A percentile compares a stretch with the other conserved stretches of the same genome.
Conservation (phyloP, 2,113 vertebrate genomes). For the Zosterops hypoxanthus region DNA sequence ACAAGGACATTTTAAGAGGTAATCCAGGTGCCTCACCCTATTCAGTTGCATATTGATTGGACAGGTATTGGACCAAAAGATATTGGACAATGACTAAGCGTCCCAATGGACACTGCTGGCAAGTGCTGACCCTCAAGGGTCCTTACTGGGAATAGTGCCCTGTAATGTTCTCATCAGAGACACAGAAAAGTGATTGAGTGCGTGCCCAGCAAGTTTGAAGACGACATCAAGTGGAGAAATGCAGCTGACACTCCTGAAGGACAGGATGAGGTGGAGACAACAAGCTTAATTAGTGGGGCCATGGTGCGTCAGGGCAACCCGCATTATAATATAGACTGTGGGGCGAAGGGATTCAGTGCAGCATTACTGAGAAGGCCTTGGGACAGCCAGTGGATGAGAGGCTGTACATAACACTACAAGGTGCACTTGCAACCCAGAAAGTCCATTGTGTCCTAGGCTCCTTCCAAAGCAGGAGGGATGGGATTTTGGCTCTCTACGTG, state of each 20-base stretch:
- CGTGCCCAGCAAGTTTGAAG: neutral
- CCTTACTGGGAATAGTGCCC: fast-evolving
- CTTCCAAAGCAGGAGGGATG: neutral
- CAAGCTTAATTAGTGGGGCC: neutral
- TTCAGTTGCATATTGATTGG: neutral
- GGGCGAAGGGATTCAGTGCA: neutral
- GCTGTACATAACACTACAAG: neutral
- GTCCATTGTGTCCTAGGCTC: neutral
- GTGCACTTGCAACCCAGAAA: neutral
- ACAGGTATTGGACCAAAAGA: neutral
- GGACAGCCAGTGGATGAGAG: neutral
- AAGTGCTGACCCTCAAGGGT: neutral
- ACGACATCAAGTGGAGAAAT: fast-evolving
- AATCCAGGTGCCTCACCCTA: neutral
- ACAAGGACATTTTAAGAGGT: neutral
- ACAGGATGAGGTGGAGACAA: neutral
- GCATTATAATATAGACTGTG: neutral
- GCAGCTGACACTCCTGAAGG: neutral
- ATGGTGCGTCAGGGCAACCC: too few relatives aligned
- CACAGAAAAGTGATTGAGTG: neutral
- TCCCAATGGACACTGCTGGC: neutral
- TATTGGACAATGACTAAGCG: neutral
- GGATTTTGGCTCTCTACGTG: neutral
- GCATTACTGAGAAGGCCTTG: neutral
- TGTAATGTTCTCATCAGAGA: neutral